Percentiles rank a stretch among this genome's conserved stretches.
Evolutionary conservation across 2,888 invertebrate genomes (phyloP).

Genomic region (Agrotis clavis): DNA sequence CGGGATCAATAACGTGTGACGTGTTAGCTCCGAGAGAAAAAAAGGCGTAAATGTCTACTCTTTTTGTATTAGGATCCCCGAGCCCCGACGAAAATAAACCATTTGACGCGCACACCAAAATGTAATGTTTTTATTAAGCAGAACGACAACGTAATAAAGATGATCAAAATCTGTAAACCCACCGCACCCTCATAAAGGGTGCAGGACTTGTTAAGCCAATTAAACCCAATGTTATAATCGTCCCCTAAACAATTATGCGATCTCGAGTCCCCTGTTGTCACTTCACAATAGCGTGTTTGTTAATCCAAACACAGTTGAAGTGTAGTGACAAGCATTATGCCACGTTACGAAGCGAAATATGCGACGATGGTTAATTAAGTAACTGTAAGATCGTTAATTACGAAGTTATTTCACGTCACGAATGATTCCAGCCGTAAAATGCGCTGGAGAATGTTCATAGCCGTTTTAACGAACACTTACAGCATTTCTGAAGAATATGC

Average conservation of each 20-base stretch:
- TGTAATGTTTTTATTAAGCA: constrained; percentile 63
- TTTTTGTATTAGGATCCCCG: constrained; percentile 14
- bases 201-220: constrained; percentile 87
- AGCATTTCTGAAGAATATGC: constrained; percentile 24
- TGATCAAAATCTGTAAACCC: constrained; percentile 72
- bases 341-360: constrained; percentile 62
- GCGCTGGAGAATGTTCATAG: constrained; percentile 37
- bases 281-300: constrained; percentile 80
- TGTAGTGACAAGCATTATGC: constrained; percentile 66
- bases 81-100: constrained; percentile 37
- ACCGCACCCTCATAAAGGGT: constrained; percentile 78
- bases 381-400: constrained; percentile 51
- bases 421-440: constrained; percentile 29
- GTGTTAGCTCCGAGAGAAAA: constrained; percentile 39
- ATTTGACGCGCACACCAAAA: constrained; percentile 41
- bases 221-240: constrained; percentile 84
- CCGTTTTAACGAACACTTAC: constrained; percentile 41
- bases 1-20: constrained; percentile 58
- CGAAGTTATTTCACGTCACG: constrained; percentile 36
- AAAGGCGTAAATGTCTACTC: constrained; percentile 42
- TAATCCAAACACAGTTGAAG: constrained; percentile 72
- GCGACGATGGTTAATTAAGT: constrained; percentile 63
- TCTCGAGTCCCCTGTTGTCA: constrained; percentile 80
- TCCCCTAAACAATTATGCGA: constrained; percentile 87
- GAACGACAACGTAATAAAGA: constrained; percentile 67